Conservation (phyloP, 1,140 invertebrate genomes). For the Doryteuthis pealeii region DNA sequence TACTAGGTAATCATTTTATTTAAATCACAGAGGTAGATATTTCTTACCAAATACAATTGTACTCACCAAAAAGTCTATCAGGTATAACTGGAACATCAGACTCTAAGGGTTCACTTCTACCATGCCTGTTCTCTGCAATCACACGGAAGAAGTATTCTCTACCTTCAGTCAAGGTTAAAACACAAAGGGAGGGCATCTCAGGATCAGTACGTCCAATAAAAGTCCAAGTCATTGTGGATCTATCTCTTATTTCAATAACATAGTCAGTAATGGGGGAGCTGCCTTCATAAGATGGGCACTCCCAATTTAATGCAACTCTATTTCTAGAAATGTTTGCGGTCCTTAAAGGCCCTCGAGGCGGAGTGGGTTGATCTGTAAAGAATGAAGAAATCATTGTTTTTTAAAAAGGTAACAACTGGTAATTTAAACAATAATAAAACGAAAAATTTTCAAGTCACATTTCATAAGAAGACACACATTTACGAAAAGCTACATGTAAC, state of each 20-base stretch:
- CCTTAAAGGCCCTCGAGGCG: constrained; percentile 88
- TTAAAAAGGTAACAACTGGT: too few species aligned
- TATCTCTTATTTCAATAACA: constrained; percentile 60
- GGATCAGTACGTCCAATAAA: constrained; percentile 67
- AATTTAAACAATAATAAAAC: neutral
- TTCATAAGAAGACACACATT: too few species aligned
- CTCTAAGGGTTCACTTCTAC: constrained; percentile 89
- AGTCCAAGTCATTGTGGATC: constrained; percentile 82
- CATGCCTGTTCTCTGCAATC: constrained; percentile 97
- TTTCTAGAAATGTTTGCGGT: constrained; percentile 60
- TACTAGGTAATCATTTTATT: too few species aligned
- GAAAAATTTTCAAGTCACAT: too few species aligned
- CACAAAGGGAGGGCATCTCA: constrained; percentile 71
- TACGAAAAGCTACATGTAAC: too few species aligned
- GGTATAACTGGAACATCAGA: constrained; percentile 88
- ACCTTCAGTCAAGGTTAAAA: constrained; percentile 85
- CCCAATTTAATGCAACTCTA: constrained; percentile 54
- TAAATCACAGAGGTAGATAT: neutral
- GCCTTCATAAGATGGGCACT: constrained; percentile 53
- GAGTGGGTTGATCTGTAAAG: constrained; percentile 75
- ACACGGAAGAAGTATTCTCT: constrained; percentile 96
- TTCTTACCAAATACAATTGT: neutral
- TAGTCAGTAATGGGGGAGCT: constrained; percentile 56
- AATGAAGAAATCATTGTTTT: neutral
- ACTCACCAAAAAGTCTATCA: constrained; percentile 84